Base-by-base conservation (phyloP, 2,888 invertebrate genomes). In the Calameuta idolon region DNA sequence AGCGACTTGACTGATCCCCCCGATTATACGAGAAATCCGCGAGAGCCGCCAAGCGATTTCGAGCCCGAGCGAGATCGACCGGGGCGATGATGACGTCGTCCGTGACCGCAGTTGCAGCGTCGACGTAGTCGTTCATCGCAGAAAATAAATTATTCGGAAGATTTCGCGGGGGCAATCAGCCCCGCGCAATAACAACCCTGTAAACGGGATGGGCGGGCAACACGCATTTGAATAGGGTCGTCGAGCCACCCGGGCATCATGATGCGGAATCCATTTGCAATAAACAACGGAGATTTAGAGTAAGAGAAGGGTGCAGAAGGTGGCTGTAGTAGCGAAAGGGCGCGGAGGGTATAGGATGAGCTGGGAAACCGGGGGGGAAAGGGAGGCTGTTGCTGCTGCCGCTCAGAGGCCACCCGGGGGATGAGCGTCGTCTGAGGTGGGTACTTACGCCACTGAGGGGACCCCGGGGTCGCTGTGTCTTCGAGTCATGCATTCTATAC, bases 211-310 rank as follows among this genome's bases (percentile, higher is more conserved):
- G 79, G 77, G 79, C 31, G 33, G 88, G 85, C 88, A 87, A 88
- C 85, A 88, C 87, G 85, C 87, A 88, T 88, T 88, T 87, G 87
- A 88, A 87, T 89, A 86, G 88, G 87, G 87, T 86, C 85, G 83
- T 83, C 81, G 82, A 89, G 84, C 87, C 86, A 86, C 87, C 84
- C 85, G 86, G 87, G 88, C 86, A 86, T 89, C 89, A 86, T 88
- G 87, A 88, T 88, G 89, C 86, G 88, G 89, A 91, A 91, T 91
- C 90, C 91, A 91, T 91, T 91, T 91, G 91, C 91, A 91, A 91
- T 91, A 91, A 91, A 91, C 91, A 91, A 91, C 91, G 85, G 84
- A 90, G 90, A 90, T 91, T 90, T 89, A 89, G 88, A 85, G 71
- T 71, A 71, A 71, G 71, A 71, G 71, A 71, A 55, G 74, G 75